Evolutionary conservation across 2,797 vertebrate genomes (phyloP), one percentile per base, ranked within the genome.

Genomic region (Pogoniulus pusillus): DNA sequence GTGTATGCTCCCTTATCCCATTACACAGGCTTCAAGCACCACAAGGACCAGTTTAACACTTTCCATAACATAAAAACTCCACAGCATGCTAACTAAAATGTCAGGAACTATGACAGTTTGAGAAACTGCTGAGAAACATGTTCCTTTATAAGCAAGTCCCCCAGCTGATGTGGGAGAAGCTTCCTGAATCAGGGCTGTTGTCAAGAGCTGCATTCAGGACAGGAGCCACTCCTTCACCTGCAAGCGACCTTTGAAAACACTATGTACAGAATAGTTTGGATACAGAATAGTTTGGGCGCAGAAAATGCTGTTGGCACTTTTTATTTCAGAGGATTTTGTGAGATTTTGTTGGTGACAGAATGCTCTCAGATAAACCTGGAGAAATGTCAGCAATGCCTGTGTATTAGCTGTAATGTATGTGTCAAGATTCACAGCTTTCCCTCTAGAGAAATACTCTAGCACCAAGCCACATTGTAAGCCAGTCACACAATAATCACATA

Each of bases 1-100:
- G 57, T 54, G 63, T 68, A 47, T 34, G 60, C 57, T 93, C 82
- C 82, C 73, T 93, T 87, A 94, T 89, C 82, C 86, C 90, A 87
- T 85, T 89, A 93, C 53, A 87, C 41, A 78, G 66, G 49, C 49
- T 94, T 89, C 57, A 54, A 87, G 82, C 91, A 91, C 93, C 84
- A 82, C 72, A 82, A 89, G 84, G 86, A 93, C 76, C 57, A 57
- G 91, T 83, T 93, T 91, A 93, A 93, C 65, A 20, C 68, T 64
- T 82, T 49, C 60, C 73, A 26, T 43, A 85, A 81, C 45, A 85
- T 12, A 76, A 93, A 79, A 94, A 16, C 58, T 51, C 63, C 59
- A 32, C 5, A 34, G 66, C 29, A 83, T 2, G 1, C 70, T 91
- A 92, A 93, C 63, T 22, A 70, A 91, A 91, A 60, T 6, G 3